phyloP scores from a whole-genome alignment of 2,888 invertebrate species.

The Spodoptera exigua region DNA sequence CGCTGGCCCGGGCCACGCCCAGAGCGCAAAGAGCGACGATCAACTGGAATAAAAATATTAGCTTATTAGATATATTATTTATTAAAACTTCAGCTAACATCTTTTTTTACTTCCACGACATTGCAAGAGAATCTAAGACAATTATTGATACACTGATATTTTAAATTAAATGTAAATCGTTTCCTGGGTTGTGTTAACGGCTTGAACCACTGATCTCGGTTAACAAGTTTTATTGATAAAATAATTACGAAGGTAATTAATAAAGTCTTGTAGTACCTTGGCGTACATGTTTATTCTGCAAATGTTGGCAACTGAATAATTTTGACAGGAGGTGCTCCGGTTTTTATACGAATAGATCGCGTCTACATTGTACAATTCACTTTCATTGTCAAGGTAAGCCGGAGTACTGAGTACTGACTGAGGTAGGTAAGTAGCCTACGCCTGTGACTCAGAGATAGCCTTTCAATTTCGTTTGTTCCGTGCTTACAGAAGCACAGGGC shows the following conservation, averaged over 20 bases:
- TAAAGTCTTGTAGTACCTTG: constrained; percentile 75
- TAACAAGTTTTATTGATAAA: constrained; percentile 15
- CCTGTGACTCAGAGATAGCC: constrained; percentile 84
- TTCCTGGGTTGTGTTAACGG: neutral
- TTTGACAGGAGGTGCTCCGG: constrained; percentile 79
- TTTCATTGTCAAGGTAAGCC: constrained; percentile 88
- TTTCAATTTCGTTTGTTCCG: constrained; percentile 85
- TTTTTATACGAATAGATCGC: constrained; percentile 83
- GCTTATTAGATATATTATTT: constrained; percentile 9
- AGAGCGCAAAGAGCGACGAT: constrained; percentile 90
- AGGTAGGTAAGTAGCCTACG: constrained; percentile 66
- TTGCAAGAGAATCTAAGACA: neutral
- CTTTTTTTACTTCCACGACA: constrained; percentile 8
- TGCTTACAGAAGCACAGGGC: constrained; percentile 68
- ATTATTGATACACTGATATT: neutral
- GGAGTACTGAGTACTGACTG: constrained; percentile 58
- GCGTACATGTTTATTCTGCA: constrained; percentile 87
- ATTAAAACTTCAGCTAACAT: constrained; percentile 1
- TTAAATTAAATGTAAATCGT: constrained; percentile 2
- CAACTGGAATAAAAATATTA: constrained; percentile 74
- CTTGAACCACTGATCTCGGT: neutral
- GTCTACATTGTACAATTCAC: constrained; percentile 78
- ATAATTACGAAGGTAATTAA: constrained; percentile 25
- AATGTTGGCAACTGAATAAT: constrained; percentile 88
- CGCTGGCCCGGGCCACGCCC: constrained; percentile 89